These are phyloP conservation scores for Tinea pellionella DNA, from an alignment of 2,888 invertebrate genomes.

Conservation along the genomic window DNA sequence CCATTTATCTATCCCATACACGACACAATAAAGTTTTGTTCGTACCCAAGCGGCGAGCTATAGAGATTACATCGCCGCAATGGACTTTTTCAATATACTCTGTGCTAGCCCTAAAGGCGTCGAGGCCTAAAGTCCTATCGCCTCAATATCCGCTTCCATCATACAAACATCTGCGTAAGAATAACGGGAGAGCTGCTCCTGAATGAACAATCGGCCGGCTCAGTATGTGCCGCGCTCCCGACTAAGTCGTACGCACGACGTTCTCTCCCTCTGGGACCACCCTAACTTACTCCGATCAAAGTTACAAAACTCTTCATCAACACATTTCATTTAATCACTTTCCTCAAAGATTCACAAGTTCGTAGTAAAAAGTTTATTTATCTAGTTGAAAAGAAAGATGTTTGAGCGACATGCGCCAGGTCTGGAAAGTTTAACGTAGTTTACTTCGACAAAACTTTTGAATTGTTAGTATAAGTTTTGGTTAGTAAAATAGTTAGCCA, in stretches of 20 bases:
- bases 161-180: constrained; percentile 61
- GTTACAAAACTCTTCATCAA: not conserved
- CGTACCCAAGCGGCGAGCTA: not conserved
- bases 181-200: constrained; percentile 51
- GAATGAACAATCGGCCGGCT: constrained; percentile 54
- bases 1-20: constrained; percentile 2
- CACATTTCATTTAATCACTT: constrained; percentile 1
- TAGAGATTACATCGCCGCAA: constrained; percentile 7
- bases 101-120: not conserved
- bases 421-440: constrained; percentile 10
- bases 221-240: constrained; percentile 56
- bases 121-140: constrained; percentile 17
- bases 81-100: not conserved
- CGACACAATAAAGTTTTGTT: constrained; percentile 1
- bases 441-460: constrained; percentile 12
- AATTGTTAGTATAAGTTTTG: constrained; percentile 7
- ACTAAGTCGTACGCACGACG: constrained; percentile 29
- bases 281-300: constrained; percentile 38
- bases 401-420: not conserved
- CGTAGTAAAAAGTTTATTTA: not conserved
- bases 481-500: constrained; percentile 10
- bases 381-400: constrained; percentile 4
- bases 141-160: constrained; percentile 27
- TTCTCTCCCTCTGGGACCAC: constrained; percentile 24
- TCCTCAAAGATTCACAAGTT: not conserved